Evolutionary conservation across 2,888 invertebrate species (phyloP), one percentile per base, ranked within the genome.

Genomic region (Thera britannica): DNA sequence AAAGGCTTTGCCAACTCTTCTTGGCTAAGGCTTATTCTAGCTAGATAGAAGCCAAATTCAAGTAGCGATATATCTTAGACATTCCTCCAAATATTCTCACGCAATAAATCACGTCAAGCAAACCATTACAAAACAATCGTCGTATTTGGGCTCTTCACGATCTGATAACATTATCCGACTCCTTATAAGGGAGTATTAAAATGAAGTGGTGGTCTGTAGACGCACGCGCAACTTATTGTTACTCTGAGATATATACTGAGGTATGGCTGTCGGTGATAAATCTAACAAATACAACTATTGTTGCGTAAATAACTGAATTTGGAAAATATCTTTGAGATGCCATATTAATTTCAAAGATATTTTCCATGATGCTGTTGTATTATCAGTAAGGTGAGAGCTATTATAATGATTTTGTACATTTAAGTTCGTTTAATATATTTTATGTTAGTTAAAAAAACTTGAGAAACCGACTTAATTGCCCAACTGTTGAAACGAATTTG

Each of bases 91-190:
- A 57, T 36, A 57, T 60, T 68, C 68, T 49, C 68, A 68, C 61
- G 64, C 51, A 63, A 55, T 36, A 41, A 34, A 34, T 65, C 12
- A 58, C 3, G 11, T 63, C 51, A n/a, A 55, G 38, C 57, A 41
- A 65, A 51, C 49, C 51, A 59, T 59, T 46, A 51, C 35, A 36
- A 62, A 48, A 62, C 56, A 44, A 62, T 49, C 38, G 55, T 68
- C 66, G 38, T 62, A 66, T 55, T 44, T 58, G 12, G 57, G 54
- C 54, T 44, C 57, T 49, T 41, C 54, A 51, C 35, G 51, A 65
- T 65, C 58, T 55, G 65, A 55, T 62, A 65, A 69, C 69, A 65
- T 65, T 62, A 65, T 51, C 55, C 58, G 52, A 9, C 48, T 34
- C 65, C 62, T 12, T 65, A 51, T 55, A 54, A 58, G 68, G 62